Conservation (phyloP, 2,888 invertebrate species). For the Leucania comma region DNA sequence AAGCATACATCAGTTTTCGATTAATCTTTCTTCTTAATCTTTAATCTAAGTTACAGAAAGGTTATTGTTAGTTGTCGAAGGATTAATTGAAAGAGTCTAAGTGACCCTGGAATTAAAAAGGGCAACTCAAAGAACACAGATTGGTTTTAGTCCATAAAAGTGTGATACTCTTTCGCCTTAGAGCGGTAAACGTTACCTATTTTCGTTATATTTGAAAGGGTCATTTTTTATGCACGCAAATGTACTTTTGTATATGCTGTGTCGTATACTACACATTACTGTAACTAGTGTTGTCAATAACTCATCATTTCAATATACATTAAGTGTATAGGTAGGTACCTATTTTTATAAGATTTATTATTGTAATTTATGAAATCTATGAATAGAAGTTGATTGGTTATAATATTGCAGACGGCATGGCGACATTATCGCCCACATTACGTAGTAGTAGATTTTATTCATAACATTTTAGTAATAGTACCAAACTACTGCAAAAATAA, state of each 20-base stretch:
- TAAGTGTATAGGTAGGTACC: background rate
- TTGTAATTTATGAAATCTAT: constrained; percentile 9
- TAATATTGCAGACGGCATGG: constrained; percentile 47
- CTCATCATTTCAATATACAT: background rate
- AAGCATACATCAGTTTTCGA: no score
- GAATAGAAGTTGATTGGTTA: constrained; percentile 22
- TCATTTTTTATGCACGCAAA: background rate
- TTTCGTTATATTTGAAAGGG: background rate
- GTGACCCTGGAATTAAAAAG: no score
- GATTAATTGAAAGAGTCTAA: no score
- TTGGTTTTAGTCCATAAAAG: no score
- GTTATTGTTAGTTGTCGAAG: background rate
- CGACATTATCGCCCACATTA: constrained; percentile 45
- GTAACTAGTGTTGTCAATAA: constrained; percentile 20
- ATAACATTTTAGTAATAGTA: background rate
- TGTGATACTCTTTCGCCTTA: no score
- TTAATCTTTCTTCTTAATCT: no score
- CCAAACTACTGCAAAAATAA: background rate
- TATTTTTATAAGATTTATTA: background rate
- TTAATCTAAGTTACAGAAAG: no score
- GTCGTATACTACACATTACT: background rate
- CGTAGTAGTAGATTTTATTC: background rate
- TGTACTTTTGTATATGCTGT: background rate
- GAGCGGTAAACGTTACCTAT: background rate
- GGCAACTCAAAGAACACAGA: no score